These are phyloP conservation scores for Nyctalus aviator DNA, from an alignment of 2,797 vertebrate species.

Conservation along the genomic window DNA sequence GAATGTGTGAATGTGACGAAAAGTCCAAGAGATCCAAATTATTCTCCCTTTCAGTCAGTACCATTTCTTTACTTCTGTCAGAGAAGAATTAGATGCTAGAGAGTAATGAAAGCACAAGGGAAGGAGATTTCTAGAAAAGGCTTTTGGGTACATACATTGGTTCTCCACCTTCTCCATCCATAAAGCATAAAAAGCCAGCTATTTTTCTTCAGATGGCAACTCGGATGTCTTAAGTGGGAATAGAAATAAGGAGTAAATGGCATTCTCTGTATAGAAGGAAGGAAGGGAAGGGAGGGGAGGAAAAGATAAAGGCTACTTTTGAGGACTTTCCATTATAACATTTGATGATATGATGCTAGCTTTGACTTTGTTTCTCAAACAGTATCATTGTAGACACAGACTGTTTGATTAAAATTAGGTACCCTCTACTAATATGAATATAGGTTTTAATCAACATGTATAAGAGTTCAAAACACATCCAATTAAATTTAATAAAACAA, in stretches of 20 bases:
- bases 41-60: neutral
- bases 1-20: neutral
- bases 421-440: neutral
- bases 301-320: constrained; percentile 5
- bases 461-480: neutral
- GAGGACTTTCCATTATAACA: neutral
- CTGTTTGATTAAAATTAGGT: constrained; percentile 16
- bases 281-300: neutral
- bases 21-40: neutral
- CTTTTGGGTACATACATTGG: neutral
- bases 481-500: constrained; percentile 22
- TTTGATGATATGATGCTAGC: neutral
- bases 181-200: neutral
- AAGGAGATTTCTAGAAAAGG: neutral
- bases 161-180: neutral
- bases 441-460: neutral
- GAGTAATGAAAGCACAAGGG: neutral
- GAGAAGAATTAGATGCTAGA: neutral
- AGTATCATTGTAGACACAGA: neutral
- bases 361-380: constrained; percentile 46
- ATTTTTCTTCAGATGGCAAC: neutral
- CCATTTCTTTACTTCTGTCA: neutral
- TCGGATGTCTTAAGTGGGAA: neutral
- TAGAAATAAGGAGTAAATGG: neutral
- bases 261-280: neutral